phyloP scores from a whole-genome alignment of 1,140 invertebrate species.

The Ditylenchus dipsaci region DNA sequence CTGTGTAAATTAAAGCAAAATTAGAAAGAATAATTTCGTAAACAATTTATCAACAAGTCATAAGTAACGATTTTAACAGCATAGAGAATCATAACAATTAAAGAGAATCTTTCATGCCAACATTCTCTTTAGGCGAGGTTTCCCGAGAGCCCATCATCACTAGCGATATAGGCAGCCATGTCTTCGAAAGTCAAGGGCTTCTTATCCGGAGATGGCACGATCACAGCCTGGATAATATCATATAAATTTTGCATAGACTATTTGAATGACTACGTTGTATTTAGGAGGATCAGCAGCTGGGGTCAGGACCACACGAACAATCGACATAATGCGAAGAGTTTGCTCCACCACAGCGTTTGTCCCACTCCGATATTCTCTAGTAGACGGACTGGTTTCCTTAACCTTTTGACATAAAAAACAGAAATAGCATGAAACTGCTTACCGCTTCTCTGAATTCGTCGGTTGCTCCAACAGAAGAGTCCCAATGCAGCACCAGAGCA shows the following conservation, averaged over 20 bases:
- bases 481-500: constrained; percentile 21
- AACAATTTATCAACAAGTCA: no score
- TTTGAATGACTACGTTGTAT: constrained; percentile 5
- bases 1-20: no score
- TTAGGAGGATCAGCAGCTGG: constrained; percentile 15
- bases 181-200: constrained; percentile 2
- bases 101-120: no score
- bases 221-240: not conserved
- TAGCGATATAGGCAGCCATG: not conserved
- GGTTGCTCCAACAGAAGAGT: constrained; percentile 12
- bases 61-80: no score
- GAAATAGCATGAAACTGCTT: not conserved
- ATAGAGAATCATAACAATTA: no score
- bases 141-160: not conserved
- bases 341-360: constrained; percentile 21
- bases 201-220: constrained; percentile 1
- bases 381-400: not conserved
- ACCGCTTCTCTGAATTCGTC: not conserved
- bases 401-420: not conserved
- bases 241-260: not conserved
- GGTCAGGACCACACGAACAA: constrained; percentile 15
- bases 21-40: no score
- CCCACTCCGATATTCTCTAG: not conserved
- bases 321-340: constrained; percentile 12
- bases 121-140: not conserved